A percentile compares a stretch with the other conserved stretches of the same genome.
Evolutionary conservation across 2,888 invertebrate genomes (phyloP).

Genomic region (Cremastinae sp.): DNA sequence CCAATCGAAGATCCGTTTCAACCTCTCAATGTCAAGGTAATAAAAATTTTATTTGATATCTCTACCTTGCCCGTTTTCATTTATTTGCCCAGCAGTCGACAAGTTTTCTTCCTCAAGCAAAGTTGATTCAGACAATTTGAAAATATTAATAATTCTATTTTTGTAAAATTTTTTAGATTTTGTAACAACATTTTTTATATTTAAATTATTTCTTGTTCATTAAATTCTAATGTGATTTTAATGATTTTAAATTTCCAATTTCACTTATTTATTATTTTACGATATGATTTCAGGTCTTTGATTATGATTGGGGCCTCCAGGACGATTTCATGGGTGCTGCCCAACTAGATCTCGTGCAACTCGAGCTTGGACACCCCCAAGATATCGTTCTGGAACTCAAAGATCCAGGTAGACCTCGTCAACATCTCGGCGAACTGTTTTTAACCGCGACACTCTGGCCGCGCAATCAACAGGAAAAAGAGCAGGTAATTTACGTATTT

Average conservation of each 20-base stretch:
- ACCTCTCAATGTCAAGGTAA: slow-evolving; percentile 92
- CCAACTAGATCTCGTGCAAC: slow-evolving; percentile 89
- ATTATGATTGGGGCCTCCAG: slow-evolving; percentile 98
- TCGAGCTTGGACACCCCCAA: slow-evolving; percentile 89
- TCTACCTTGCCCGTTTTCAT: not conserved
- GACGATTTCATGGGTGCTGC: slow-evolving; percentile 99
- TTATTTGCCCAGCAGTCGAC: not conserved
- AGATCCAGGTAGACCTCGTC: slow-evolving; percentile 86
- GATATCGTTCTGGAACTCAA: slow-evolving; percentile 91
- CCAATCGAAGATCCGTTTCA: slow-evolving; percentile 95
- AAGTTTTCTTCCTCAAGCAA: too few species aligned
- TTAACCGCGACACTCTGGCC: slow-evolving; percentile 94
- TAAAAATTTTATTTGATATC: not conserved
- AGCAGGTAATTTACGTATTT: slow-evolving; percentile 77
- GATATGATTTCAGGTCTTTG: slow-evolving; percentile 89
- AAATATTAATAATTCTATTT: too few species aligned
- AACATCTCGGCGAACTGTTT: slow-evolving; percentile 91
- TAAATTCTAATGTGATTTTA: too few species aligned
- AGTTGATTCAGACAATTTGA: too few species aligned
- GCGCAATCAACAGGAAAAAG: slow-evolving; percentile 91
- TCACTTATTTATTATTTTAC: too few species aligned
- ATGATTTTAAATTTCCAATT: not conserved
- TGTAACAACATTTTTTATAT: too few species aligned
- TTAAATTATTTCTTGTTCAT: too few species aligned
- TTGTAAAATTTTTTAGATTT: too few species aligned